Evolutionary conservation across 2,797 vertebrate genomes (phyloP), one percentile per base, ranked within the genome.

Genomic region (Melopsittacus undulatus): DNA sequence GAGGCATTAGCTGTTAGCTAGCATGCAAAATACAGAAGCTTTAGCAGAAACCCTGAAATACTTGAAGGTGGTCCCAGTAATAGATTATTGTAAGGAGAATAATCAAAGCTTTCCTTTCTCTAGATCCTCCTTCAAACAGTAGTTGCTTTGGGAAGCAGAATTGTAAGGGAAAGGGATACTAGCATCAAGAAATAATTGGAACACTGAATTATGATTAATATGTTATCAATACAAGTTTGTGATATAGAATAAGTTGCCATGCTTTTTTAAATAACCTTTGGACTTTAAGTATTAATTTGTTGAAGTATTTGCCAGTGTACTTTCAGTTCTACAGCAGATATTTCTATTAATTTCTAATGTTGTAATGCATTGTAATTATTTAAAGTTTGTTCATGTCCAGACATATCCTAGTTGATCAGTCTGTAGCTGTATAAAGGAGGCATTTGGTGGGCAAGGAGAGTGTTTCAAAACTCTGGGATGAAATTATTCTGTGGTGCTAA

Each of bases 401-500:
- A 43, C 1, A 1, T 67, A 32, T 72, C 85, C n/a, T 78, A 59
- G 10, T 14, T 84, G 42, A 30, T 67, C 48, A 76, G 18, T 78
- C 29, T 73, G 38, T 81, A 82, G 43, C 27, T 69, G 18, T 46
- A 54, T 64, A 85, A 92, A 69, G 5, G 30, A 8, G 86, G 9
- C 13, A 62, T 51, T 56, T 87, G 62, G 17, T 4, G 4, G 21
- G 48, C 10, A 75, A 85, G 2, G 21, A 81, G 15, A 20, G 64
- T 61, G 11, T 92, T 96, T 95, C 69, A 80, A 67, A 93, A 89
- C 17, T 43, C 5, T 32, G 82, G 54, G 63, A 87, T 92, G 32
- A 87, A 95, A 77, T 72, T 34, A 14, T 46, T 78, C 90, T 56
- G 36, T 27, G 36, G 4, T 94, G 49, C n/a, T 80, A 43, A 26